Evolutionary conservation across 2,888 invertebrate genomes (phyloP).

Genomic region (Andrena trimmerana): DNA sequence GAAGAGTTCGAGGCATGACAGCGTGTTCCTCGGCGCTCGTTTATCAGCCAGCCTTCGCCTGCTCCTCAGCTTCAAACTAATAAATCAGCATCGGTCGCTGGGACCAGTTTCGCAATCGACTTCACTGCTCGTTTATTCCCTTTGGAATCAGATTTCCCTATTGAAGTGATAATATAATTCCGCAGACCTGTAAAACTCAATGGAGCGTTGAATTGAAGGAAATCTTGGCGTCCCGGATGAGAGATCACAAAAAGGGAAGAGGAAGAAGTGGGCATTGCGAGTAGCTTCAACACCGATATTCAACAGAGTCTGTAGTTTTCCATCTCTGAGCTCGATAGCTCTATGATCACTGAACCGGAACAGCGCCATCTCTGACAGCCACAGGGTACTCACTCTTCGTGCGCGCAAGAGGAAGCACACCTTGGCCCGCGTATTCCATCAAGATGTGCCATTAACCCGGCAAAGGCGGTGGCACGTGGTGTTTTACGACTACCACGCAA

Average conservation of each 20-base stretch:
- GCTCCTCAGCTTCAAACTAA: conserved; percentile 40
- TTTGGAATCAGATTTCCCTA: conserved; percentile 18
- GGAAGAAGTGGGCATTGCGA: no score
- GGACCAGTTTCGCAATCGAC: conserved; percentile 50
- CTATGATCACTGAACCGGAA: not conserved
- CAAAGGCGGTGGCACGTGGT: conserved; percentile 57
- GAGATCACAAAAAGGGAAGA: no score
- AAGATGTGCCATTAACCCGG: conserved; percentile 28
- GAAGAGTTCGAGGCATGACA: conserved; percentile 77
- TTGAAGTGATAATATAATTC: conserved; percentile 22
- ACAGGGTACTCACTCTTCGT: not conserved
- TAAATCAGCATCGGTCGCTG: conserved; percentile 51
- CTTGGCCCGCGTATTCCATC: conserved; percentile 17
- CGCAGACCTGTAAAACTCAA: not conserved
- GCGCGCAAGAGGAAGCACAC: conserved; percentile 7
- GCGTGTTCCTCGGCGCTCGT: conserved; percentile 46
- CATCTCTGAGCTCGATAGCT: not conserved
- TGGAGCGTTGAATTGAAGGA: not conserved
- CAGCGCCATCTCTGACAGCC: not conserved
- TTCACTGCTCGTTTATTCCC: conserved; percentile 2
- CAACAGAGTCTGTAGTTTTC: not conserved
- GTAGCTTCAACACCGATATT: no score
- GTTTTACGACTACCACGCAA: conserved; percentile 68
- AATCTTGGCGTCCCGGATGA: no score
- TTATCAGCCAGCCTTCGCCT: conserved; percentile 45